These are phyloP conservation scores for Oncorhynchus kisutch DNA, from an alignment of 2,113 vertebrate genomes.

Conservation along the genomic window DNA sequence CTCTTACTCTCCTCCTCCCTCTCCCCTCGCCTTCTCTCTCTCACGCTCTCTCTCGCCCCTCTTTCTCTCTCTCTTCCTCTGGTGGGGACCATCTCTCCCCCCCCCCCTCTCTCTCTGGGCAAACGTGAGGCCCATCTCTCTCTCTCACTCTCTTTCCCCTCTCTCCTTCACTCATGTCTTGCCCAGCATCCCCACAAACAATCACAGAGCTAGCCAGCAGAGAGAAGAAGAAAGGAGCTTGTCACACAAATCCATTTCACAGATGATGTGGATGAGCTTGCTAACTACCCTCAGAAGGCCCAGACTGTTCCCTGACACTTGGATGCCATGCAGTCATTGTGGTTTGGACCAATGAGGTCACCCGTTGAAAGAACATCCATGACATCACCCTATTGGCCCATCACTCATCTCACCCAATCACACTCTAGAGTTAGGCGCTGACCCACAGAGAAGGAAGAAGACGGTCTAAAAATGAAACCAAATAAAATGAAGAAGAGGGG, in stretches of 20 bases:
- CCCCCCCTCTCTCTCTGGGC: not conserved
- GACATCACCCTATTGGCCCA: constrained; percentile 63
- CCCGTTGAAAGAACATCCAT: constrained; percentile 62
- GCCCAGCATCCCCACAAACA: not conserved
- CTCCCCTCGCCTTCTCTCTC: not conserved
- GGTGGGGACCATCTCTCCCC: not conserved
- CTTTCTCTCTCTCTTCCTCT: not conserved
- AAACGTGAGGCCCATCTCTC: constrained; percentile 9
- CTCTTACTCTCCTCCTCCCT: constrained; percentile 26
- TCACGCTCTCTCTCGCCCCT: constrained; percentile 5
- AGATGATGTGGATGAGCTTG: constrained; percentile 5
- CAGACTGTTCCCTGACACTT: constrained; percentile 59
- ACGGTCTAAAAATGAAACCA: constrained; percentile 40
- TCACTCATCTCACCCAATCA: constrained; percentile 47
- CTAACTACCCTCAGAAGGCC: not conserved
- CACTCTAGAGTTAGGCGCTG: constrained; percentile 20
- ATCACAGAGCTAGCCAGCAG: not conserved
- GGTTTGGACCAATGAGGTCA: constrained; percentile 72
- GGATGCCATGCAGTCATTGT: constrained; percentile 57
- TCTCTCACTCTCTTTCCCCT: constrained; percentile 3
- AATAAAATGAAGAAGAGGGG: constrained; percentile 21
- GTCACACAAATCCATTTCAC: not conserved
- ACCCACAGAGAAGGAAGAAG: constrained; percentile 36
- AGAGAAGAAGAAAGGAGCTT: not conserved
- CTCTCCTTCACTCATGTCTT: not conserved